These are phyloP conservation scores for Notoglanidium macrostoma DNA, from an alignment of 2,797 vertebrate genomes.

Conservation along the genomic window DNA sequence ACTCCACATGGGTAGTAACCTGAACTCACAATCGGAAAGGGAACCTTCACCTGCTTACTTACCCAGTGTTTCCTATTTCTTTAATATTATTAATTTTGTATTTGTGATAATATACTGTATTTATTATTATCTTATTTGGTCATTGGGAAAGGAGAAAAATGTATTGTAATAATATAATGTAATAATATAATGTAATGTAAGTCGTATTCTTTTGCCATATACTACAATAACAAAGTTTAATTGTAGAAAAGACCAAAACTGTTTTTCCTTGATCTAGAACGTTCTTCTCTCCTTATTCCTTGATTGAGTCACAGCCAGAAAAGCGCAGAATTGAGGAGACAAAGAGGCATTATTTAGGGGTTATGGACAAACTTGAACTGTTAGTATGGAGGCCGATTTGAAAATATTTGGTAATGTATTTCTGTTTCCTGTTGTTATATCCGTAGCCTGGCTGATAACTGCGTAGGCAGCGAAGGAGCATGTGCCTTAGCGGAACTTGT, in stretches of 20 bases:
- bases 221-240: background rate
- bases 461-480: slow-evolving; percentile 77
- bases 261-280: background rate
- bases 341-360: background rate
- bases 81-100: background rate
- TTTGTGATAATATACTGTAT: background rate
- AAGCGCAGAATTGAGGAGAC: background rate
- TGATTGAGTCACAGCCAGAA: background rate
- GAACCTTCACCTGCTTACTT: background rate
- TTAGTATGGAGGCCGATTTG: background rate
- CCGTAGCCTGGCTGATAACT: slow-evolving; percentile 82
- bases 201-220: background rate
- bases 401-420: background rate
- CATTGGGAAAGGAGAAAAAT: background rate
- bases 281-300: background rate
- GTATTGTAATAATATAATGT: too few relatives aligned
- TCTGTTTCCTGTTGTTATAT: background rate
- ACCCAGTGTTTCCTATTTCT: background rate
- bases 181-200: too few relatives aligned
- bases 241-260: background rate
- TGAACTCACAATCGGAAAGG: background rate
- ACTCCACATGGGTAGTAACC: background rate
- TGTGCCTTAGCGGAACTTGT: slow-evolving; percentile 77
- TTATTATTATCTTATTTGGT: background rate
- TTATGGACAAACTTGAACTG: background rate